Evolutionary conservation across 2,888 invertebrate species (phyloP).

Genomic region (Rhaphigaster nebulosa): DNA sequence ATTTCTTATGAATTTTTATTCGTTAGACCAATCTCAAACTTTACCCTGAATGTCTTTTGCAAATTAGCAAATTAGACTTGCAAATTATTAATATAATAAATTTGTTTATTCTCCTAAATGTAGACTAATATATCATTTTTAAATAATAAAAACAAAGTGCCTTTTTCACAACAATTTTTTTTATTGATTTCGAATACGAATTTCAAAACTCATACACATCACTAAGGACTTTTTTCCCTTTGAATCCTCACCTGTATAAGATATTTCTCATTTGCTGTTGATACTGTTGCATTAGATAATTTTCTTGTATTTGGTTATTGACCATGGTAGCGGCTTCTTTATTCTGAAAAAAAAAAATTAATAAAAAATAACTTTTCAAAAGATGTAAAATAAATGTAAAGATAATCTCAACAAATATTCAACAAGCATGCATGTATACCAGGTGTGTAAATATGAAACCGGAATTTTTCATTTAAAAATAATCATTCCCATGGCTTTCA

Average conservation of each 20-base stretch:
- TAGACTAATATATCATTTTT: not conserved
- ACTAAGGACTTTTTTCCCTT: not conserved
- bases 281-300: slow-evolving; percentile 50
- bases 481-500: too few relatives aligned
- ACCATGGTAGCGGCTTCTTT: slow-evolving; percentile 49
- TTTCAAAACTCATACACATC: not conserved
- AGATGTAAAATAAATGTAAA: not conserved
- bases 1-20: too few relatives aligned
- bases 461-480: too few relatives aligned
- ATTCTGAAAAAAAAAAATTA: slow-evolving; percentile 41
- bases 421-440: too few relatives aligned
- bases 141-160: not conserved
- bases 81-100: too few relatives aligned
- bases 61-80: too few relatives aligned
- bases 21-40: too few relatives aligned
- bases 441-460: too few relatives aligned
- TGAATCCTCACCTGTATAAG: slow-evolving; percentile 43
- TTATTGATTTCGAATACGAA: not conserved
- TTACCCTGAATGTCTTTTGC: too few relatives aligned
- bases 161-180: slow-evolving; percentile 4
- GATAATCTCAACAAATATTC: not conserved
- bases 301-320: slow-evolving; percentile 49
- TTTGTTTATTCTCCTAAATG: not conserved
- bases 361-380: not conserved
- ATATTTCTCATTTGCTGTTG: slow-evolving; percentile 56